phyloP scores from a whole-genome alignment of 1,140 invertebrate genomes.

The Zaprionus nigranus region DNA sequence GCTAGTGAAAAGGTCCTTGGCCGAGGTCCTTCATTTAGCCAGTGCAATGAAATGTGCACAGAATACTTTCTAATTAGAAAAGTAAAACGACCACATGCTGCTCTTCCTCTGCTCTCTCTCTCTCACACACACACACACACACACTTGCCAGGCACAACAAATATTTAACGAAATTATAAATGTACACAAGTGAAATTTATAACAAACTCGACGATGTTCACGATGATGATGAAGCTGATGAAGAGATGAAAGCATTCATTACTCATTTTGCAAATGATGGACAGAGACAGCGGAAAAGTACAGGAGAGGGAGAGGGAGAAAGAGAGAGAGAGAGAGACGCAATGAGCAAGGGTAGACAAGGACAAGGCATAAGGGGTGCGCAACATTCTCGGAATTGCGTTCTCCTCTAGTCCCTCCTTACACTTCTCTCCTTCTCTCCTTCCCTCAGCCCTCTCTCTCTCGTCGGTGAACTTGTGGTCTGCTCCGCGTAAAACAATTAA shows the following conservation, averaged over 20 bases:
- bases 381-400: conserved; percentile 37
- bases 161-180: conserved; percentile 78
- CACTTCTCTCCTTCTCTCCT: not conserved
- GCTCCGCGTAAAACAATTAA: conserved; percentile 73
- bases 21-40: conserved; percentile 38
- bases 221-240: conserved; percentile 28
- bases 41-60: conserved; percentile 40
- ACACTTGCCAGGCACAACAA: conserved; percentile 35
- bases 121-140: not conserved
- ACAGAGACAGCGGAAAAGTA: conserved; percentile 17
- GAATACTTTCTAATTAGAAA: conserved; percentile 68
- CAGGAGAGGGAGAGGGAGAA: not conserved
- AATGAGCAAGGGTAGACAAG: not conserved
- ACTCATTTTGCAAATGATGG: conserved; percentile 50
- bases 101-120: not conserved
- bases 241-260: conserved; percentile 57
- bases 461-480: not conserved
- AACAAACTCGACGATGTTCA: conserved; percentile 43
- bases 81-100: conserved; percentile 22
- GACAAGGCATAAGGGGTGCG: conserved; percentile 28
- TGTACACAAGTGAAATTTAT: conserved; percentile 67
- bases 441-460: not conserved
- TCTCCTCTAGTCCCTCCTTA: conserved; percentile 10
- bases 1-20: conserved; percentile 30
- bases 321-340: not conserved